These are phyloP conservation scores for Bombus cullumanus DNA, from an alignment of 1,140 invertebrate species.

Conservation along the genomic window DNA sequence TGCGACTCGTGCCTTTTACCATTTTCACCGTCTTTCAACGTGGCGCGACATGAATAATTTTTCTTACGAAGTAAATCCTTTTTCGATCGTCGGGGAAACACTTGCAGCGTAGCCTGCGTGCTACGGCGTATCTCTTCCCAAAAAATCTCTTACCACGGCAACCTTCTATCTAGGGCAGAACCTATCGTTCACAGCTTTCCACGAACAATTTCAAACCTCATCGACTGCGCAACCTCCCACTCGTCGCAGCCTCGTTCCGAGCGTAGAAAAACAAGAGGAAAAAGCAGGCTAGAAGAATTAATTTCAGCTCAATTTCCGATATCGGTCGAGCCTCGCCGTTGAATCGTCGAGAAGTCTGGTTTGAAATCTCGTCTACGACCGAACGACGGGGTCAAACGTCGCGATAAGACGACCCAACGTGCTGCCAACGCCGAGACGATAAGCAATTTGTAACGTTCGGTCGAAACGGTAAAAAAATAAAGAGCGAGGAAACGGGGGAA, in stretches of 20 bases:
- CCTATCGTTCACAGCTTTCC: not conserved
- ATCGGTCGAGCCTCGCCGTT: not conserved
- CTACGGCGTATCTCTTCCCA: not conserved
- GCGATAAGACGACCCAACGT: slow-evolving; percentile 73
- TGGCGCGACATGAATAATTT: fast-evolving
- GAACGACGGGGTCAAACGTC: slow-evolving; percentile 64
- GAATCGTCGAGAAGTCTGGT: slow-evolving; percentile 39
- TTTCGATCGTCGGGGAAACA: not conserved
- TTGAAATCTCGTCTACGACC: slow-evolving; percentile 19
- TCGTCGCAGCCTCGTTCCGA: not conserved
- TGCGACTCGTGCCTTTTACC: not conserved
- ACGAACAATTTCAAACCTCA: not conserved
- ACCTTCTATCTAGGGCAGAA: not conserved
- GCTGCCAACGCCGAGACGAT: slow-evolving; percentile 73
- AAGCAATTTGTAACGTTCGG: slow-evolving; percentile 81
- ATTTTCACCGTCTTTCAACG: too few relatives aligned
- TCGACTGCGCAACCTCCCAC: not conserved
- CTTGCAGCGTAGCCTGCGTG: not conserved
- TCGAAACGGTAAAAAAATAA: slow-evolving; percentile 33
- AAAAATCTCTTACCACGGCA: not conserved
- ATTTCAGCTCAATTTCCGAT: slow-evolving; percentile 33
- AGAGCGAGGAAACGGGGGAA: slow-evolving; percentile 13
- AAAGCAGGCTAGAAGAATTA: not conserved
- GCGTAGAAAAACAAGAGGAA: not conserved
- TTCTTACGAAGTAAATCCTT: too few relatives aligned